Evolutionary conservation across 2,888 invertebrate genomes (phyloP).

Genomic region (Hesperia comma): DNA sequence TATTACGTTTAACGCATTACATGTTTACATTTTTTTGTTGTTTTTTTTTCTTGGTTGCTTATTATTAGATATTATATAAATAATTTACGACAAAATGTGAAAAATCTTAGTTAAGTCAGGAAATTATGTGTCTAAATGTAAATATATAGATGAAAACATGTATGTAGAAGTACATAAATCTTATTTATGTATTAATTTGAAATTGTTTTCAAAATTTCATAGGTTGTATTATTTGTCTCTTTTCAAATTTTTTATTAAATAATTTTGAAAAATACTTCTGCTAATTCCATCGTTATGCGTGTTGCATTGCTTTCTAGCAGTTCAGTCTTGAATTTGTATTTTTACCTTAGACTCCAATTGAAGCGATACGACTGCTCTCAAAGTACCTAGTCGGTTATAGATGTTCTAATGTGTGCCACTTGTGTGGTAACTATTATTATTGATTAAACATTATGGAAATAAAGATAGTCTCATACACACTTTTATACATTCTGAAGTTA

Average conservation of each 20-base stretch:
- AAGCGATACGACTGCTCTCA: not conserved
- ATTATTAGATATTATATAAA: constrained; percentile 56
- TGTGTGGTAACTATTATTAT: no score
- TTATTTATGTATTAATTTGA: constrained; percentile 84
- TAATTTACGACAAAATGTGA: constrained; percentile 68
- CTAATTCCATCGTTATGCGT: not conserved
- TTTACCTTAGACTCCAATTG: not conserved
- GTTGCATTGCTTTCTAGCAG: not conserved
- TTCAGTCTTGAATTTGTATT: not conserved
- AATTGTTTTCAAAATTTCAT: constrained; percentile 83
- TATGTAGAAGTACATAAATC: constrained; percentile 82
- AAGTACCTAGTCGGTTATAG: no score
- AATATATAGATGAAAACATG: constrained; percentile 81
- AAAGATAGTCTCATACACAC: no score
- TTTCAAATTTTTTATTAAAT: constrained; percentile 5
- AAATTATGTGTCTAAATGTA: constrained; percentile 81
- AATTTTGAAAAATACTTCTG: constrained; percentile 5
- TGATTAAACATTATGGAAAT: no score
- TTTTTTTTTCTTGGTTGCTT: constrained; percentile 72
- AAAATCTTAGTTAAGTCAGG: constrained; percentile 65
- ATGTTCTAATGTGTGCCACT: no score
- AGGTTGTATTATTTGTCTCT: constrained; percentile 65
- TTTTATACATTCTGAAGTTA: no score
- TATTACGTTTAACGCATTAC: constrained; percentile 54
- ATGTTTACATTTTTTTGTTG: constrained; percentile 63